phyloP scores from a whole-genome alignment of 2,113 vertebrate species.

The Sisor rabdophorus region DNA sequence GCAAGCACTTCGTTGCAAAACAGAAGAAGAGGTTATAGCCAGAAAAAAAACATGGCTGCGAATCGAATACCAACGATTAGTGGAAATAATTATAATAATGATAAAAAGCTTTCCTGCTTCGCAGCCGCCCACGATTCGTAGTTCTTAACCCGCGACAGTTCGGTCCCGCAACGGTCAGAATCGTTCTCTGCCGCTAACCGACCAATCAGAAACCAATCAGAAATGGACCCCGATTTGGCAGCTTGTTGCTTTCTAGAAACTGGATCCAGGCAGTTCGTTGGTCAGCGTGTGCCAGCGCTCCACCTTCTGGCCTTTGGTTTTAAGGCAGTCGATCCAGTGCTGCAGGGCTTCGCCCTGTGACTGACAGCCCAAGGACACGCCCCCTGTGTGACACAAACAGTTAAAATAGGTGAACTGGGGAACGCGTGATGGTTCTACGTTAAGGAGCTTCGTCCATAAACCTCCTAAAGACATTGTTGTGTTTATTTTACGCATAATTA shows the following conservation, averaged over 20 bases:
- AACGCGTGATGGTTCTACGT: background rate
- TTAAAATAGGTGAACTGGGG: too few species aligned
- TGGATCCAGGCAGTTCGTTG: constrained; percentile 79
- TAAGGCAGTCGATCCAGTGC: constrained; percentile 85
- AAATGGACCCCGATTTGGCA: constrained; percentile 24
- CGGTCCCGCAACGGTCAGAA: too few species aligned
- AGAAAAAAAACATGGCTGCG: too few species aligned
- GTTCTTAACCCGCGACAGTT: too few species aligned
- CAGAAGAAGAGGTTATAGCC: too few species aligned
- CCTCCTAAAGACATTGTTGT: too few species aligned
- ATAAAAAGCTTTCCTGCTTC: too few species aligned
- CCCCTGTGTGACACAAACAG: constrained; percentile 62
- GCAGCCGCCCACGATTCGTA: too few species aligned
- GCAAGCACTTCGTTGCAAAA: constrained; percentile 53
- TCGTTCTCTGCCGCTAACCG: constrained; percentile 18
- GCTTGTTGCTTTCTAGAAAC: constrained; percentile 62
- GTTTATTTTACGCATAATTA: too few species aligned
- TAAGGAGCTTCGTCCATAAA: background rate
- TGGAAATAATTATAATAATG: too few species aligned
- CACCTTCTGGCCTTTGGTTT: constrained; percentile 75
- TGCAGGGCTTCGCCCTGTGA: constrained; percentile 77
- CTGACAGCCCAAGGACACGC: constrained; percentile 76
- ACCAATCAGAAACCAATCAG: constrained; percentile 34
- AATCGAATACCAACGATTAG: too few species aligned
- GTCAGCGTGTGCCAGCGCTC: constrained; percentile 88